A percentile compares a stretch with the other conserved stretches of the same genome.
phyloP scores from a whole-genome alignment of 2,888 invertebrate genomes.

The Napeogenes inachia region DNA sequence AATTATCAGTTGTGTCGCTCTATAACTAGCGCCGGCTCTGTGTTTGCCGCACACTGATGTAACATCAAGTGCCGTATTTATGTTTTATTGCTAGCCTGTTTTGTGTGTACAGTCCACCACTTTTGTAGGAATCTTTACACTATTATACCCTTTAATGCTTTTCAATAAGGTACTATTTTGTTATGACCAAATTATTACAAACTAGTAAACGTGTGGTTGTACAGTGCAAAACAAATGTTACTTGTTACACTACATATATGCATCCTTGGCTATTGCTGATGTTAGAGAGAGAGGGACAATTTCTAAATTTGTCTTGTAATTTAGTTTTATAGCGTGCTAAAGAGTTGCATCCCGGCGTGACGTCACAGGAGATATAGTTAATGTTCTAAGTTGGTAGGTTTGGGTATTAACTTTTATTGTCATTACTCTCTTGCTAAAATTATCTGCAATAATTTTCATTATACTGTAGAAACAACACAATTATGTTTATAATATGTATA shows the following conservation, averaged over 20 bases:
- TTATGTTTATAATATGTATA: no score
- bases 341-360: constrained; percentile 22
- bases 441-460: no score
- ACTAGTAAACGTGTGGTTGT: constrained; percentile 5
- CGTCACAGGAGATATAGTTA: no score
- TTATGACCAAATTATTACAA: constrained; percentile 7
- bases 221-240: constrained; percentile 19
- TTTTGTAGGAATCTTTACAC: constrained; percentile 12
- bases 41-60: constrained; percentile 39
- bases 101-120: constrained; percentile 28
- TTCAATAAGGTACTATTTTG: neutral
- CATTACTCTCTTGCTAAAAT: no score
- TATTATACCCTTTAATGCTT: neutral
- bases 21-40: constrained; percentile 14
- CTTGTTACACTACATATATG: constrained; percentile 15
- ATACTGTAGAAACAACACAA: no score
- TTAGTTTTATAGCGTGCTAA: constrained; percentile 25
- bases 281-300: constrained; percentile 21
- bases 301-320: constrained; percentile 25
- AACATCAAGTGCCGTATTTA: constrained; percentile 39
- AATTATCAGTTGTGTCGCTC: no score
- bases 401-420: no score
- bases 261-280: constrained; percentile 18
- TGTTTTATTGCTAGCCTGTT: constrained; percentile 37
- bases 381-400: no score